Evolutionary conservation across 2,797 vertebrate species (phyloP).

Genomic region (Sus cebifrons): DNA sequence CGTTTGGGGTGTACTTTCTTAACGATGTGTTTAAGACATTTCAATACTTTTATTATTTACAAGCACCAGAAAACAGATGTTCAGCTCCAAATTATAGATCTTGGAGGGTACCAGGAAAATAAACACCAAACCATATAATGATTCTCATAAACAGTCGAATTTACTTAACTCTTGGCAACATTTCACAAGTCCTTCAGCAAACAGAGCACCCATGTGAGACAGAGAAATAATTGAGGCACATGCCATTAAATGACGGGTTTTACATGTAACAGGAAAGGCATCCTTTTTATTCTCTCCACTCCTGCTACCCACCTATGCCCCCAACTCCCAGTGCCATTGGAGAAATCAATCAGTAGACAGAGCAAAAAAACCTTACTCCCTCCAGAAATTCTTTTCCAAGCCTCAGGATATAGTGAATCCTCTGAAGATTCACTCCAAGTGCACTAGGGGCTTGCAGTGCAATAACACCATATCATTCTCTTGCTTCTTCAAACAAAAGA

Average conservation of each 20-base stretch:
- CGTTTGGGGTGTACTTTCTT: conserved; percentile 70
- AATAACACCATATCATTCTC: neutral
- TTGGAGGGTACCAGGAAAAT: conserved; percentile 66
- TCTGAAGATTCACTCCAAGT: conserved; percentile 1
- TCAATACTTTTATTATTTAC: conserved; percentile 75
- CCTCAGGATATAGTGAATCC: neutral
- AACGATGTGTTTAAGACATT: conserved; percentile 71
- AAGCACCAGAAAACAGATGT: conserved; percentile 68
- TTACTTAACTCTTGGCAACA: conserved; percentile 82
- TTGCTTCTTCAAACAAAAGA: conserved; percentile 6
- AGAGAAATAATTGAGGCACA: conserved; percentile 66
- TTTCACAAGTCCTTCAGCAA: conserved; percentile 76
- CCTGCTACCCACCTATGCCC: neutral
- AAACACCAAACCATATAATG: conserved; percentile 75
- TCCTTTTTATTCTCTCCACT: neutral
- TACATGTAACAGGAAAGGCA: conserved; percentile 53
- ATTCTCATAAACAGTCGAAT: conserved; percentile 78
- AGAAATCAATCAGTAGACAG: conserved; percentile 49
- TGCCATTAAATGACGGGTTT: conserved; percentile 50
- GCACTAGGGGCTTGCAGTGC: neutral
- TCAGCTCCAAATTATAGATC: conserved; percentile 79
- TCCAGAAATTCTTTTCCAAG: conserved; percentile 25
- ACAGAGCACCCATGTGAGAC: conserved; percentile 57
- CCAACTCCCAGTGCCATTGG: neutral
- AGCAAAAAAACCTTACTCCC: conserved; percentile 47